Percentiles rank a stretch among this genome's conserved stretches.
Conservation (phyloP, 2,888 invertebrate genomes). For the Aphodius sticticus region DNA sequence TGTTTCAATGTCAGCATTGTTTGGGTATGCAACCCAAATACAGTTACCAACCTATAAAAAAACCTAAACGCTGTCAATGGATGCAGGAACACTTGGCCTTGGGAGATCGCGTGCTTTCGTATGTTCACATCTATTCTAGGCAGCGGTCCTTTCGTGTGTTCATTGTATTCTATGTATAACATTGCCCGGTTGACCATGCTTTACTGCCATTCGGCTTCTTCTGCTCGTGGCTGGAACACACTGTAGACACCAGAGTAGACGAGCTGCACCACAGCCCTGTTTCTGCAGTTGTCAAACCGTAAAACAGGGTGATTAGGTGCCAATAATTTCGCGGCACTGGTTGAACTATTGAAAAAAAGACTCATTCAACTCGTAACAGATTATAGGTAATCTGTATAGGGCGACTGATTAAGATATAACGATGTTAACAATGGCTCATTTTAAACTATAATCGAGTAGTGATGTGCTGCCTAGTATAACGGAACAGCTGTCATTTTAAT, state of each 20-base stretch:
- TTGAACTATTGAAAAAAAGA: background rate
- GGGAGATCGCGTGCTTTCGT: no score
- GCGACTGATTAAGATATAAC: background rate
- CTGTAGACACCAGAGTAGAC: background rate
- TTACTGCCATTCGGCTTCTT: background rate
- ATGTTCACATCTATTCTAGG: no score
- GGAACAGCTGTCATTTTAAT: conserved; percentile 40
- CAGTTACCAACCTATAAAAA: no score
- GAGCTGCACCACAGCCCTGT: conserved; percentile 8
- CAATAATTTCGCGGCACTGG: background rate
- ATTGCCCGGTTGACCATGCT: background rate
- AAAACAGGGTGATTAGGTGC: background rate
- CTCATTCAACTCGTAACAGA: conserved; percentile 6
- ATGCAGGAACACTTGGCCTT: no score
- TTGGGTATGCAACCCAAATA: no score
- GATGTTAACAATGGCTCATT: background rate
- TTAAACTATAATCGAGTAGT: background rate
- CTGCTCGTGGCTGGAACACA: background rate
- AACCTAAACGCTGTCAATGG: no score
- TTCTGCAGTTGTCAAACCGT: conserved; percentile 22
- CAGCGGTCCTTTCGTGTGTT: background rate
- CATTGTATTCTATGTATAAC: background rate
- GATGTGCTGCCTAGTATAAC: conserved; percentile 23
- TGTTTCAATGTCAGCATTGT: no score
- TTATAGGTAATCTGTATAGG: background rate